These are phyloP conservation scores for Calameuta idolon DNA, from an alignment of 2,888 invertebrate species.

Conservation along the genomic window DNA sequence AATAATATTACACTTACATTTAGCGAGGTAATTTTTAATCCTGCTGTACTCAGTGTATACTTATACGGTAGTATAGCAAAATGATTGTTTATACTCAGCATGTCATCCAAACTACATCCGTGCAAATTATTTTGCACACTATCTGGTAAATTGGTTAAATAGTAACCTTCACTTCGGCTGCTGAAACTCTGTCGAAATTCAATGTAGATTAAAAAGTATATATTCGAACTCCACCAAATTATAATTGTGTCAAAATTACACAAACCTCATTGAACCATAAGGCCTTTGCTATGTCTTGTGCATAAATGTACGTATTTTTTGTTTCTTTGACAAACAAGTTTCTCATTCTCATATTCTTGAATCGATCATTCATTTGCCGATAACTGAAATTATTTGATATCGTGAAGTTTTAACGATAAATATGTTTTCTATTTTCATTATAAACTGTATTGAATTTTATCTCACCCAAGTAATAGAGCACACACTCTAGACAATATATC, in stretches of 20 bases:
- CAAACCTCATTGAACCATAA: slow-evolving; percentile 46
- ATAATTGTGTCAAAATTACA: neutral
- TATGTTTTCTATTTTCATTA: neutral
- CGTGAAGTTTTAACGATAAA: neutral
- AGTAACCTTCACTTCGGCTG: slow-evolving; percentile 33
- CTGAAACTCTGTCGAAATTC: slow-evolving; percentile 35
- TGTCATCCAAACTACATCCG: slow-evolving; percentile 34
- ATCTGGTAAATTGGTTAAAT: slow-evolving; percentile 42
- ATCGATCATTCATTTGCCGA: slow-evolving; percentile 33
- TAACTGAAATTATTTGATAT: slow-evolving; percentile 35
- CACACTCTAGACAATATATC: slow-evolving; percentile 54
- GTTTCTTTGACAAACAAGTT: slow-evolving; percentile 27
- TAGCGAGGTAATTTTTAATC: slow-evolving; percentile 41
- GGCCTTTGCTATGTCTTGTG: slow-evolving; percentile 44
- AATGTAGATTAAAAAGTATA: slow-evolving; percentile 8
- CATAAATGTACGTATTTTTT: slow-evolving; percentile 38
- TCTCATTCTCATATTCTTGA: slow-evolving; percentile 26
- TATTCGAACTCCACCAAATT: neutral
- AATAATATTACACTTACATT: slow-evolving; percentile 29
- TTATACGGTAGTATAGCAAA: slow-evolving; percentile 52
- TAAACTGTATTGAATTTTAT: neutral
- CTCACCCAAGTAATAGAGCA: slow-evolving; percentile 48
- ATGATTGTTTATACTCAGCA: slow-evolving; percentile 51
- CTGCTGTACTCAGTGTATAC: slow-evolving; percentile 35
- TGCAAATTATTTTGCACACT: slow-evolving; percentile 34